These are phyloP conservation scores for Meleagris gallopavo DNA, from an alignment of 2,113 vertebrate genomes.

Conservation along the genomic window DNA sequence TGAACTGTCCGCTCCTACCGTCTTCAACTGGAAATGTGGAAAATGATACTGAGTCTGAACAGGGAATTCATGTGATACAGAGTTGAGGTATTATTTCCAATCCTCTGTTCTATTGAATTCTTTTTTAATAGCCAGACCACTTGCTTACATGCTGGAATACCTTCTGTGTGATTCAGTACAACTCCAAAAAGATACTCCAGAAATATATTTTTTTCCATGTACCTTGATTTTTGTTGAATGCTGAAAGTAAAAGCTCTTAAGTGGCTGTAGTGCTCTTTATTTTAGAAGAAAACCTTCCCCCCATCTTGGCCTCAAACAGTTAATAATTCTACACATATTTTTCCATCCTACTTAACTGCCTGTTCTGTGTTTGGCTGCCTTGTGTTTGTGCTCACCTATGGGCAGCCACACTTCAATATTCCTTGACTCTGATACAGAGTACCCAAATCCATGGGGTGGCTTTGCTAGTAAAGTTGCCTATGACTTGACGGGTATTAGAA, in stretches of 20 bases:
- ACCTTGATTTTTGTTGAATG: background rate
- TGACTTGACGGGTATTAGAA: background rate
- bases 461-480: rapidly evolving
- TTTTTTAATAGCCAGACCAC: background rate
- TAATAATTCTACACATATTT: background rate
- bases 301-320: background rate
- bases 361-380: background rate
- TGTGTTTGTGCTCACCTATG: background rate
- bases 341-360: background rate
- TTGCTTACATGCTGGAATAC: background rate
- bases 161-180: background rate
- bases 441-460: no score
- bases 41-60: background rate
- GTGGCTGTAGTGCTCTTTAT: background rate
- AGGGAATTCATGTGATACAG: background rate
- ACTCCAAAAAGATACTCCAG: background rate
- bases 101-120: background rate
- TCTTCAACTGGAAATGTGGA: background rate
- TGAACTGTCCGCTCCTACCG: background rate
- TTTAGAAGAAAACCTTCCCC: background rate
- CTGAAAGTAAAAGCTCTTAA: background rate
- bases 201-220: background rate
- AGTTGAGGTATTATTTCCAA: background rate
- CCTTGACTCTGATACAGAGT: background rate
- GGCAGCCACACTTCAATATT: background rate